phyloP scores from a whole-genome alignment of 1,140 invertebrate species.

The Drosophila azteca region DNA sequence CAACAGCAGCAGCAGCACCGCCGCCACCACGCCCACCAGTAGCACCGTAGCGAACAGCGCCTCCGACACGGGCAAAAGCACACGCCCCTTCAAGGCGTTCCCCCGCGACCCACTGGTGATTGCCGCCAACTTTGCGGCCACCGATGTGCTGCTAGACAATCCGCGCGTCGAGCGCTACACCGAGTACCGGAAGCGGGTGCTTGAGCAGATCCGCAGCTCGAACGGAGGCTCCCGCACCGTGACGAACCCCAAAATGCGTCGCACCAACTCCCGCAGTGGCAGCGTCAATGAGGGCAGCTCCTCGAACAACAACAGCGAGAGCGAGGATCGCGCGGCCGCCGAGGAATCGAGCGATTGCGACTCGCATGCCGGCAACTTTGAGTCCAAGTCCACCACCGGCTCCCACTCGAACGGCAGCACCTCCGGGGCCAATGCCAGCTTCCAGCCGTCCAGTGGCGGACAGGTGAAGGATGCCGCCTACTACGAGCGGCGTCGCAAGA shows the following conservation, averaged over 20 bases:
- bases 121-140: slow-evolving; percentile 84
- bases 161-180: slow-evolving; percentile 87
- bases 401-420: background rate
- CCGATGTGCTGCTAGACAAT: slow-evolving; percentile 84
- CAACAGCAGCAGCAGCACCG: slow-evolving; percentile 1
- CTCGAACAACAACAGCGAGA: slow-evolving; percentile 77
- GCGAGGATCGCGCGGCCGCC: slow-evolving; percentile 70
- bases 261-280: slow-evolving; percentile 81
- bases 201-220: slow-evolving; percentile 87
- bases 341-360: slow-evolving; percentile 81
- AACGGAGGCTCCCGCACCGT: slow-evolving; percentile 85
- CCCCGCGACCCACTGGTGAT: slow-evolving; percentile 88
- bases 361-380: slow-evolving; percentile 69
- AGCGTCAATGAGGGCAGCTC: slow-evolving; percentile 77
- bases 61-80: slow-evolving; percentile 41
- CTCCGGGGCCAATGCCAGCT: background rate
- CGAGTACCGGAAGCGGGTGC: slow-evolving; percentile 87
- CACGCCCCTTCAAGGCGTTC: slow-evolving; percentile 89
- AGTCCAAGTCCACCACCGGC: slow-evolving; percentile 39
- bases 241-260: slow-evolving; percentile 88
- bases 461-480: slow-evolving; percentile 91
- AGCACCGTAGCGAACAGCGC: slow-evolving; percentile 5
- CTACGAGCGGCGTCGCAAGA: slow-evolving; percentile 94
- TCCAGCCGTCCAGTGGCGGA: slow-evolving; percentile 17
- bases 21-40: slow-evolving; percentile 66